phyloP scores from a whole-genome alignment of 2,888 invertebrate genomes.

The Chydorus sphaericus region DNA sequence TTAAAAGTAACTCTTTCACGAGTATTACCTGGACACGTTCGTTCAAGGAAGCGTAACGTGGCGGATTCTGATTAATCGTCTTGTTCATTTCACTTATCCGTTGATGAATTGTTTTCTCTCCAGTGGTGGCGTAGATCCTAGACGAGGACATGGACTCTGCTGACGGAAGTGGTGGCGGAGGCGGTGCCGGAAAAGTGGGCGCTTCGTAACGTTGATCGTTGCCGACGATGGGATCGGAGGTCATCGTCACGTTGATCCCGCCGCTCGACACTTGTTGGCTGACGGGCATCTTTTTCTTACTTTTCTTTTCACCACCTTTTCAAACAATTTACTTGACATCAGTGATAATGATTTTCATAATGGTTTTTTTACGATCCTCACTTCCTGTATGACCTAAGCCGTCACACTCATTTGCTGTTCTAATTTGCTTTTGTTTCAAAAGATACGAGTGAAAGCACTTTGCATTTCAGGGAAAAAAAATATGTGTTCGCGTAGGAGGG shows the following conservation, averaged over 20 bases:
- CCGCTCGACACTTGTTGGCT: slow-evolving; percentile 18
- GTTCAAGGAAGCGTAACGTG: neutral
- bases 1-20: no score
- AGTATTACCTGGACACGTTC: slow-evolving; percentile 23
- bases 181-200: slow-evolving; percentile 30
- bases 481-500: no score
- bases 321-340: neutral
- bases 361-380: neutral
- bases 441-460: no score
- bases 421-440: no score
- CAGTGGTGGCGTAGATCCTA: neutral
- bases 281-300: slow-evolving; percentile 8
- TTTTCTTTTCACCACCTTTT: neutral
- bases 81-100: neutral
- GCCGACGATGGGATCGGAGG: slow-evolving; percentile 28
- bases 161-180: slow-evolving; percentile 16
- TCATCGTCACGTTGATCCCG: slow-evolving; percentile 59
- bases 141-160: neutral
- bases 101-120: neutral
- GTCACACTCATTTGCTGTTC: no score
- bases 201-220: slow-evolving; percentile 1
- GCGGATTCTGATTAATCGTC: neutral
- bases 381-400: no score
- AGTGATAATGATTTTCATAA: neutral
- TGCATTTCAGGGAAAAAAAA: no score